A percentile compares a stretch with the other conserved stretches of the same genome.
These are phyloP conservation scores for Hemaris fuciformis DNA, from an alignment of 2,888 invertebrate genomes.

Conservation along the genomic window DNA sequence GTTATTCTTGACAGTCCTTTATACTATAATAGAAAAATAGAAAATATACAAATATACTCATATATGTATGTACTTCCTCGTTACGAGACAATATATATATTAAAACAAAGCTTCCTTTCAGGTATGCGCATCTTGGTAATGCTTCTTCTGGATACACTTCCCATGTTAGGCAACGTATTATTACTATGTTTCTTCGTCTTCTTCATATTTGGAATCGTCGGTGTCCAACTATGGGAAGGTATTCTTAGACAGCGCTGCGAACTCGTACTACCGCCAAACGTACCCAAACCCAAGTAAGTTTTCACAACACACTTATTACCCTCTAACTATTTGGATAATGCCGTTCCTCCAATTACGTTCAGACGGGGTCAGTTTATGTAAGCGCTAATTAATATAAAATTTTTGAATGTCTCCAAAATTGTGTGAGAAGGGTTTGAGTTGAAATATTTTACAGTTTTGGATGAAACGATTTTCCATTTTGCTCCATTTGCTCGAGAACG, in stretches of 20 bases:
- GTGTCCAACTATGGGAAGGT: constrained; percentile 99
- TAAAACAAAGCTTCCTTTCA: no score
- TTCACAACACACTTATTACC: constrained; percentile 21
- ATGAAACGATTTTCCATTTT: constrained; percentile 34
- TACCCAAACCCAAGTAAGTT: constrained; percentile 89
- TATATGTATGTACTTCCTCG: not conserved
- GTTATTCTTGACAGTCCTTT: no score
- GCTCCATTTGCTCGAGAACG: constrained; percentile 65
- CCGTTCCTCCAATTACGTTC: constrained; percentile 27
- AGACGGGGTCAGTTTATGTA: constrained; percentile 24
- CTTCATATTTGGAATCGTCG: constrained; percentile 99
- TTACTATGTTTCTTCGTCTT: constrained; percentile 99
- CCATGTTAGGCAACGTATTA: constrained; percentile 99
- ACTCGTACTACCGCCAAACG: constrained; percentile 86
- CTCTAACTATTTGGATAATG: constrained; percentile 12
- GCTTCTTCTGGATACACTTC: constrained; percentile 98
- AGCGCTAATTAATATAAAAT: constrained; percentile 39
- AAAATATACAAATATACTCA: no score
- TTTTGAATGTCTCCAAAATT: constrained; percentile 31
- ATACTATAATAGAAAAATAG: no score
- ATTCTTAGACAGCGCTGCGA: constrained; percentile 97
- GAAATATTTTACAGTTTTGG: constrained; percentile 7
- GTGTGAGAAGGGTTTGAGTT: constrained; percentile 24
- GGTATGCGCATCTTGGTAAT: constrained; percentile 99
- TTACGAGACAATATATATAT: no score